Base-by-base conservation (phyloP, 1,140 invertebrate genomes). In the Drosophila miranda region DNA sequence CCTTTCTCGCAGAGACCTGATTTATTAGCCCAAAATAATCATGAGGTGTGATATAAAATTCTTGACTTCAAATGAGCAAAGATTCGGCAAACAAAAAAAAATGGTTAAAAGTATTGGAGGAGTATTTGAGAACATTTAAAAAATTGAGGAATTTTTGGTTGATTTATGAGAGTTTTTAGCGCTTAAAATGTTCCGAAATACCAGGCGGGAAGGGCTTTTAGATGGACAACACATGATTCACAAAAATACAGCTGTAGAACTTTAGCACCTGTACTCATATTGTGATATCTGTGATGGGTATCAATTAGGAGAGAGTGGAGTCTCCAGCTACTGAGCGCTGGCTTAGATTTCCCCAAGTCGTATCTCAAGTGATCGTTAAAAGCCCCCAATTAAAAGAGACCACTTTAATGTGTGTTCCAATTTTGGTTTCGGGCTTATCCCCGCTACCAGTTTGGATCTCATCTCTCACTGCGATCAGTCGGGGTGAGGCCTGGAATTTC, bases 361-460 rank as follows among this genome's bases (percentile, higher is more conserved):
- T 51, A 70, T 68, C 53, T 70, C 46, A 69, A 70, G 42, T 50
- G 30, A 73, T 56, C 52, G 8, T 51, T 41, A 60, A 49, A 30
- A 44, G 21, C 7, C 28, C 34, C 42, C 26, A 55, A 72, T 62
- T 72, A 62, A 56, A 44, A 72, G 26, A 54, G 43, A 21, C n/a
- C 34, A 72, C 23, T 55, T 62, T 28, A 21, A 62, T 50, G 64
- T 51, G 45, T 72, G 67, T 30, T 73, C 70, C 62, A 73, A 73
- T 73, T 73, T 72, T 19, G 19, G 6, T 56, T 51, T 54, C 41
- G 30, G 19, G 9, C n/a, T 50, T 1, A 38, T 54, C 5, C 7
- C 6, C 16, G 21, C 57, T 46, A 67, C 64, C 64, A 48, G 62
- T 42, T 68, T 38, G 34, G 11, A 38, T 38, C 34, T 38, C 44